phyloP scores from a whole-genome alignment of 2,888 invertebrate species.

The Aphodius sticticus region DNA sequence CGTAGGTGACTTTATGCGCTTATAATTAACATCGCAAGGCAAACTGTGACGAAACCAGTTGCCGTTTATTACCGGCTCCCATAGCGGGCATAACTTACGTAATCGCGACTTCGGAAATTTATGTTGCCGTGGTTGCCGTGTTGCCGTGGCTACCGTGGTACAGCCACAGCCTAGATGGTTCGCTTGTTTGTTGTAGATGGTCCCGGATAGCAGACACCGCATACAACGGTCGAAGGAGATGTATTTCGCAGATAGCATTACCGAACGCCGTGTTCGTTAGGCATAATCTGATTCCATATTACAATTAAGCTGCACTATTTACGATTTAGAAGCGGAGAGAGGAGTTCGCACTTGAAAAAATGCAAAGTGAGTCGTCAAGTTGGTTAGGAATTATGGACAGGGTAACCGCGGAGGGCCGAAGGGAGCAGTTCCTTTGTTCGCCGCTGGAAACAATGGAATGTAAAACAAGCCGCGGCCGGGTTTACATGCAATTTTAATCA shows the following conservation, averaged over 20 bases:
- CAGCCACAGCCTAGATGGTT: conserved; percentile 12
- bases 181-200: conserved; percentile 23
- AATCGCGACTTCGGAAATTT: conserved; percentile 15
- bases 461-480: conserved; percentile 60
- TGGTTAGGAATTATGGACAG: conserved; percentile 37
- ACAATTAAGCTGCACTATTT: conserved; percentile 15
- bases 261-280: conserved; percentile 23
- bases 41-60: conserved; percentile 4
- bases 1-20: conserved; percentile 4
- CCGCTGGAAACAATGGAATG: conserved; percentile 60
- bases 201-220: conserved; percentile 19
- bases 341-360: conserved; percentile 25
- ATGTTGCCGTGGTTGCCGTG: conserved; percentile 9
- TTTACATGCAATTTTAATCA: conserved; percentile 63
- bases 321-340: not conserved
- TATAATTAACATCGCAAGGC: conserved; percentile 4
- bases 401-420: conserved; percentile 55
- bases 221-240: conserved; percentile 17
- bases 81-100: conserved; percentile 4
- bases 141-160: conserved; percentile 5
- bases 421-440: conserved; percentile 58
- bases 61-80: conserved; percentile 4
- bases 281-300: conserved; percentile 23
- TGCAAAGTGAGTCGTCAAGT: conserved; percentile 37
- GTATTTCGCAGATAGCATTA: conserved; percentile 24